Conservation (phyloP, 2,113 vertebrate species). For the Gadus macrocephalus region DNA sequence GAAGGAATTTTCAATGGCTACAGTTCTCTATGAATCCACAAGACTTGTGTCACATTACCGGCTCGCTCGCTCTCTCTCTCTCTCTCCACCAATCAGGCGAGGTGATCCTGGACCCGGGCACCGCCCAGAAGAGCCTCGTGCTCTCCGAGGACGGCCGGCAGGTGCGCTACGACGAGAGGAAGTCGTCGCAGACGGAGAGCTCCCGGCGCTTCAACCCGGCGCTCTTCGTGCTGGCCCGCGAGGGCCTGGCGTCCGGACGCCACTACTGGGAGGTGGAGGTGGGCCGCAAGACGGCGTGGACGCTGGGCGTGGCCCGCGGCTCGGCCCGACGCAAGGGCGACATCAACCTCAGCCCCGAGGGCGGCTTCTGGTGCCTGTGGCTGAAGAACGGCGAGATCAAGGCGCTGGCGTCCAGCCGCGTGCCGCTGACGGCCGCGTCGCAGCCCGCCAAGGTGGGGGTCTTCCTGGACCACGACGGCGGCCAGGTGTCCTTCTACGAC, state of each 20-base stretch:
- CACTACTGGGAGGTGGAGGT: constrained; percentile 78
- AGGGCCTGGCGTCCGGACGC: constrained; percentile 57
- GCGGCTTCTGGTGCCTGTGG: constrained; percentile 76
- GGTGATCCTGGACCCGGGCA: constrained; percentile 67
- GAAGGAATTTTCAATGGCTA: neutral
- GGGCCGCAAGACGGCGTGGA: constrained; percentile 70
- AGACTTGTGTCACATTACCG: too few species aligned
- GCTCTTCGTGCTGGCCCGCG: constrained; percentile 66
- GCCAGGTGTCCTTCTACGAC: constrained; percentile 74
- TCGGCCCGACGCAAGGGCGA: constrained; percentile 70
- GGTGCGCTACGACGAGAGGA: constrained; percentile 68
- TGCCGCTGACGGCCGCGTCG: constrained; percentile 45
- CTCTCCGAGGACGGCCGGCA: constrained; percentile 68
- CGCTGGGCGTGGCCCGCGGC: constrained; percentile 56
- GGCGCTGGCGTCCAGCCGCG: constrained; percentile 46
- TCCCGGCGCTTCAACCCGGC: constrained; percentile 68
- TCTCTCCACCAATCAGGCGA: constrained; percentile 55
- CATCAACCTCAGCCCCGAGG: constrained; percentile 70
- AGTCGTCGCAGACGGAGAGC: constrained; percentile 46
- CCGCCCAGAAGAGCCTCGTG: constrained; percentile 68
- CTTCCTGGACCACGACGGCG: constrained; percentile 73
- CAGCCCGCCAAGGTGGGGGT: constrained; percentile 64
- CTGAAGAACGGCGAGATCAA: constrained; percentile 70
- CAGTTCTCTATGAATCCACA: neutral
- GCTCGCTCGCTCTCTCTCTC: neutral